These are phyloP conservation scores for Steatocranus sp. DNA, from an alignment of 2,797 vertebrate species.

Conservation along the genomic window DNA sequence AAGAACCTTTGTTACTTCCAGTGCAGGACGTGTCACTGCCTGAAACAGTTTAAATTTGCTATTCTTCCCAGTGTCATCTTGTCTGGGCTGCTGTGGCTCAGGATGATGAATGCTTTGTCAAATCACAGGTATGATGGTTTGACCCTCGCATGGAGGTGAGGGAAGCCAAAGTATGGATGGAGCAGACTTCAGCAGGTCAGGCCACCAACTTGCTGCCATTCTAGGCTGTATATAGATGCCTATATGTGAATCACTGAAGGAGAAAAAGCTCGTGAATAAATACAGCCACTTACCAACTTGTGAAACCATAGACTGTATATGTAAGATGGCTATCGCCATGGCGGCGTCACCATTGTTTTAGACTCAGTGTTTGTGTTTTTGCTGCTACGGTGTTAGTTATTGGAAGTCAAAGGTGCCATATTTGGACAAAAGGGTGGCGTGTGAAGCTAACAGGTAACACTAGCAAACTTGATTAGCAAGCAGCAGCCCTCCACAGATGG, in stretches of 20 bases:
- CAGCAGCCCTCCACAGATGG: not conserved
- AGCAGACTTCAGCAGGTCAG: not conserved
- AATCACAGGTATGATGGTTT: not conserved
- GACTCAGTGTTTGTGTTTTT: not conserved
- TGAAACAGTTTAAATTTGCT: not conserved
- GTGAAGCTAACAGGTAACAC: not conserved
- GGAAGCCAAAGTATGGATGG: not conserved
- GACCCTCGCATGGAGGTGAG: not conserved
- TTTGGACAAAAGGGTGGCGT: not conserved
- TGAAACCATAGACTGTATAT: not conserved
- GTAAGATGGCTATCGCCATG: not conserved
- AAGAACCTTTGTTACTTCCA: not conserved
- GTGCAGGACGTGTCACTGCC: not conserved
- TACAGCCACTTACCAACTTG: not conserved
- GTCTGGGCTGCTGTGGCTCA: not conserved
- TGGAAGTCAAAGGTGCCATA: not conserved
- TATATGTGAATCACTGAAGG: not conserved
- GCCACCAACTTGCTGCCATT: not conserved
- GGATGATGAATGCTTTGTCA: not conserved
- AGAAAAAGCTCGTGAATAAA: not conserved
- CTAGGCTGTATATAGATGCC: not conserved
- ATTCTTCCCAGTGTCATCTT: not conserved
- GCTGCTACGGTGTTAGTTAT: no score
- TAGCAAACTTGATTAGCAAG: not conserved
- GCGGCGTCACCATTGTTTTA: not conserved